Evolutionary conservation across 2,113 vertebrate species (phyloP).

Genomic region (Actinemys pallida): DNA sequence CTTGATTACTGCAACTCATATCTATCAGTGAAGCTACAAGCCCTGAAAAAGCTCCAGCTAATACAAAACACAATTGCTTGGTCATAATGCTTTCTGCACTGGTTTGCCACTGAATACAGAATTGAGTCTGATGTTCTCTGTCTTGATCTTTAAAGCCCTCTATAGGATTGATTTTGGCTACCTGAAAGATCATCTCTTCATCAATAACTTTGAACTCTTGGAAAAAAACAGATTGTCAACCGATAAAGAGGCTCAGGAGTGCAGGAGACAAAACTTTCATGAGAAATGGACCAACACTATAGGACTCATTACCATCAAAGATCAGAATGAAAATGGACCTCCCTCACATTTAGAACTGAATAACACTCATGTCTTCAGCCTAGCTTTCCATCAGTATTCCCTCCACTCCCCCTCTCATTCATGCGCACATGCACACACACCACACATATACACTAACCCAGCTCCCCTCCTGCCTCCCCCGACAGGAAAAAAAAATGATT

Average conservation of each 20-base stretch:
- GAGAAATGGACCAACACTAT: neutral
- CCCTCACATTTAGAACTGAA: neutral
- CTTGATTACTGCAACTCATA: slow-evolving; percentile 9
- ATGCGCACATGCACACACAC: neutral
- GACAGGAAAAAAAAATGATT: neutral
- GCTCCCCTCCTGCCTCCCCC: neutral
- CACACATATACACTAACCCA: neutral
- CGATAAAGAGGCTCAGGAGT: neutral
- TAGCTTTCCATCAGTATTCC: neutral
- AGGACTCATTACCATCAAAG: neutral
- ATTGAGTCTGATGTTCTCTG: neutral
- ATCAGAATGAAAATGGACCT: neutral
- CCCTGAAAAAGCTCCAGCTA: neutral
- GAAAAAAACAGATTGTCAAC: neutral
- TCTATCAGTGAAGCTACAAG: neutral
- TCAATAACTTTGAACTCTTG: accelerated
- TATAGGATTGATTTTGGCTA: neutral
- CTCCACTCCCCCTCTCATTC: neutral
- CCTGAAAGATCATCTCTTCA: neutral
- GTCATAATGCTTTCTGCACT: neutral
- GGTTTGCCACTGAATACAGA: neutral
- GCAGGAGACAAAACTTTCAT: neutral
- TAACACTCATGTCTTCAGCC: neutral
- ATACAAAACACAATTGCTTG: accelerated
- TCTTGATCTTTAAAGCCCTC: neutral